Evolutionary conservation across 2,113 vertebrate genomes (phyloP).

Genomic region (Microcebus ravelobensis): DNA sequence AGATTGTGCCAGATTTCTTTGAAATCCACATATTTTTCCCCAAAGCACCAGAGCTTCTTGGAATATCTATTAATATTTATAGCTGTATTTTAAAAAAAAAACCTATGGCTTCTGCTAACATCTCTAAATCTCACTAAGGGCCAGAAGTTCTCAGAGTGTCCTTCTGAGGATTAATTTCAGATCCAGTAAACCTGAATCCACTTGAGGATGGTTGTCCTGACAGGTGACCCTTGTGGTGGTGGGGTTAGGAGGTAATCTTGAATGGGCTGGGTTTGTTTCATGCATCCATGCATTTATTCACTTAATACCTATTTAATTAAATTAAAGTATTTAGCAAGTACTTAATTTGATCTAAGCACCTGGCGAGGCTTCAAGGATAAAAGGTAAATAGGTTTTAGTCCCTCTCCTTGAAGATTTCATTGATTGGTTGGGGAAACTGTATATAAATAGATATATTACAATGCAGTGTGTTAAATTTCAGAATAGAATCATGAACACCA

Average conservation of each 20-base stretch:
- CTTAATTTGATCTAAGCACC: neutral
- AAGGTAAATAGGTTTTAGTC: neutral
- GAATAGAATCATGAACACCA: neutral
- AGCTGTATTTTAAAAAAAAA: neutral
- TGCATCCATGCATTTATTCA: neutral
- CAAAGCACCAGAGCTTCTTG: constrained; percentile 4
- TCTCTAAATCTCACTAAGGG: neutral
- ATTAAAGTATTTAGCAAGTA: neutral
- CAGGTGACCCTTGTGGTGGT: neutral
- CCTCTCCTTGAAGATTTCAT: neutral
- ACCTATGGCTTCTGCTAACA: neutral
- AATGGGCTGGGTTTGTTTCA: neutral
- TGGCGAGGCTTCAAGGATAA: neutral
- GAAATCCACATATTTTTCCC: neutral
- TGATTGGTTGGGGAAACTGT: neutral
- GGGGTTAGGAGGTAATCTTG: neutral
- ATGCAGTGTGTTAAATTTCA: neutral
- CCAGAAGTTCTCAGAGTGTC: neutral
- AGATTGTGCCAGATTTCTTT: constrained; percentile 35
- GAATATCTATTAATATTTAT: constrained; percentile 24
- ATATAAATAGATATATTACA: neutral
- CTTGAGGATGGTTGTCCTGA: neutral
- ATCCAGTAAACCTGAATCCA: neutral
- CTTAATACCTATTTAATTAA: neutral
- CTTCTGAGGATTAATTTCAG: neutral